Conservation (phyloP, 2,888 invertebrate species). For the Apoderus coryli region DNA sequence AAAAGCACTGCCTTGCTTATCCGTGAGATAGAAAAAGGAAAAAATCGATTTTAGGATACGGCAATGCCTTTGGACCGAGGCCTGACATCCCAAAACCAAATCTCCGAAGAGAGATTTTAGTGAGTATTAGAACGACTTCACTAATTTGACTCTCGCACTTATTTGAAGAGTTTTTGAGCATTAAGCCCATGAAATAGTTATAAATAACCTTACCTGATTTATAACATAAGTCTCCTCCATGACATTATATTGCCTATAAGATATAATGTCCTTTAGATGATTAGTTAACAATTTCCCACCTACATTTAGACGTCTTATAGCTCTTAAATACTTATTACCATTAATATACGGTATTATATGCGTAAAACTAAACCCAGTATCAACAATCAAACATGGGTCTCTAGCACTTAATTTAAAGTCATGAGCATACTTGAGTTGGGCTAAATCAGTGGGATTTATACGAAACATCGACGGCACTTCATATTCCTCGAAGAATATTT, state of each 20-base stretch:
- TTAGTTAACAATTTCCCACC: constrained; percentile 93
- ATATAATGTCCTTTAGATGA: constrained; percentile 92
- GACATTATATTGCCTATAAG: constrained; percentile 91
- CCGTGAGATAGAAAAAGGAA: no score
- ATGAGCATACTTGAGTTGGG: constrained; percentile 26
- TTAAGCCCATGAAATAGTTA: no score
- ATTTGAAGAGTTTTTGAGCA: no score
- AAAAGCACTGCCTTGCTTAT: no score
- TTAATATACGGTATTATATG: constrained; percentile 86
- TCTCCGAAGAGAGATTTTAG: no score
- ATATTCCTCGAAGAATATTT: constrained; percentile 96
- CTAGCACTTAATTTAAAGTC: constrained; percentile 16
- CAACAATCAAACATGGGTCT: constrained; percentile 53
- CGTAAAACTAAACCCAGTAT: constrained; percentile 91
- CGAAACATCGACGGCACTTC: constrained; percentile 72
- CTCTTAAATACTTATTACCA: constrained; percentile 41
- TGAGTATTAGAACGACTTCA: no score
- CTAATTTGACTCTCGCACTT: no score
- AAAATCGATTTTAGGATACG: no score
- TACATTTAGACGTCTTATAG: constrained; percentile 74
- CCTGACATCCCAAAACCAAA: no score
- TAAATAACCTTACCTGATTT: no score
- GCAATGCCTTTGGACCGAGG: no score
- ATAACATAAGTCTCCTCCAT: constrained; percentile 99
- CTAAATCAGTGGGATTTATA: constrained; percentile 68